Evolutionary conservation across 2,888 invertebrate genomes (phyloP).

Genomic region (Anagyrus pseudococci): DNA sequence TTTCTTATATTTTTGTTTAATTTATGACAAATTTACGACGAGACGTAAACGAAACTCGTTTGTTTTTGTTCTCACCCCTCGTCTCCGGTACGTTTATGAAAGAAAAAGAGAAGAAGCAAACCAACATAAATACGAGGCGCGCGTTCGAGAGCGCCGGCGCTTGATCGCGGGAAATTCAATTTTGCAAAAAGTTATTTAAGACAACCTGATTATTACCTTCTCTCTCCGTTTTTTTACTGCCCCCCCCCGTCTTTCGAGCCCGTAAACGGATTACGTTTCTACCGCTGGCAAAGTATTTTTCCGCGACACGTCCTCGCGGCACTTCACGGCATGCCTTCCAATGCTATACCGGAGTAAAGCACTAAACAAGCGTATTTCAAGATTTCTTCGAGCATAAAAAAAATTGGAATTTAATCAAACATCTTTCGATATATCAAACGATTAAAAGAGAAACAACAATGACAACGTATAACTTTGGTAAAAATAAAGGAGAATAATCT

Average conservation of each 20-base stretch:
- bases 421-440: too few relatives aligned
- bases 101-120: background rate
- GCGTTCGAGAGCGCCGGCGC: background rate
- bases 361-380: background rate
- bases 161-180: slow-evolving; percentile 36
- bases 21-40: background rate
- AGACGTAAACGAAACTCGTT: background rate
- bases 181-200: slow-evolving; percentile 37
- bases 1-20: background rate
- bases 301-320: slow-evolving; percentile 1
- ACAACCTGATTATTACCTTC: slow-evolving; percentile 36
- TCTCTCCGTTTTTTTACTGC: slow-evolving; percentile 24
- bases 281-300: slow-evolving; percentile 6
- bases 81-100: background rate
- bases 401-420: background rate
- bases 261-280: slow-evolving; percentile 16
- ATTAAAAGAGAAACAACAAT: background rate
- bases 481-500: too few relatives aligned
- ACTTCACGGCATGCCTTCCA: background rate
- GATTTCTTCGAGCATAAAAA: background rate
- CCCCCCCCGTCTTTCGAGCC: slow-evolving; percentile 2
- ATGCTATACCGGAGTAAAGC: too few relatives aligned
- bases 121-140: background rate
- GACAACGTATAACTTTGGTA: too few relatives aligned
- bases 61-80: background rate